Conservation (phyloP, 2,113 vertebrate species). For the Arvicanthis niloticus region DNA sequence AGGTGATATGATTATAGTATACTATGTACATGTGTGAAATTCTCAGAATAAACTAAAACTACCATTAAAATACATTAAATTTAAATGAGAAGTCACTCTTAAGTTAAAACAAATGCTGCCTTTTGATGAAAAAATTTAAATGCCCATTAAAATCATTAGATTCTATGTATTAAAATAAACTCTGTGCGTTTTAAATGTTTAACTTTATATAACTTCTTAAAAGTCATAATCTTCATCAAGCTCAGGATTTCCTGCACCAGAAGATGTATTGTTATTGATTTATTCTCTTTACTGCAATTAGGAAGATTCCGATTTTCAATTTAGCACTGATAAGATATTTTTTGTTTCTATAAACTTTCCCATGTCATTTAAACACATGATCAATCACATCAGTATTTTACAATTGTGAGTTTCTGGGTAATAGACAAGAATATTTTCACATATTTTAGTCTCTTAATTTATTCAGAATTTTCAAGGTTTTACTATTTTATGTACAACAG, state of each 20-base stretch:
- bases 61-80: neutral
- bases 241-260: neutral
- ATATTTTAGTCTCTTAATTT: neutral
- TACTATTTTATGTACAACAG: neutral
- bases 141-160: neutral
- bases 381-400: neutral
- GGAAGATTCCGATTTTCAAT: neutral
- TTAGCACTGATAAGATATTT: neutral
- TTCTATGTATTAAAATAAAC: neutral
- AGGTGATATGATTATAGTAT: neutral
- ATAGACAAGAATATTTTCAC: too few species aligned
- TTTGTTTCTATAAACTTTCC: neutral
- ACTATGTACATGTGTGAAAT: neutral
- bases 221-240: neutral
- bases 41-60: neutral
- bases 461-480: neutral
- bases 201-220: neutral
- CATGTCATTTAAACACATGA: neutral
- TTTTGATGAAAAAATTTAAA: conserved; percentile 38
- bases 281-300: neutral
- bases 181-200: neutral
- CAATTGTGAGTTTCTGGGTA: neutral
- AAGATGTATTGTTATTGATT: neutral
- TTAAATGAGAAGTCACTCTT: neutral
- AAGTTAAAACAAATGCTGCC: neutral